Evolutionary conservation across 2,888 invertebrate species (phyloP).

Genomic region (Phengaris alcon): DNA sequence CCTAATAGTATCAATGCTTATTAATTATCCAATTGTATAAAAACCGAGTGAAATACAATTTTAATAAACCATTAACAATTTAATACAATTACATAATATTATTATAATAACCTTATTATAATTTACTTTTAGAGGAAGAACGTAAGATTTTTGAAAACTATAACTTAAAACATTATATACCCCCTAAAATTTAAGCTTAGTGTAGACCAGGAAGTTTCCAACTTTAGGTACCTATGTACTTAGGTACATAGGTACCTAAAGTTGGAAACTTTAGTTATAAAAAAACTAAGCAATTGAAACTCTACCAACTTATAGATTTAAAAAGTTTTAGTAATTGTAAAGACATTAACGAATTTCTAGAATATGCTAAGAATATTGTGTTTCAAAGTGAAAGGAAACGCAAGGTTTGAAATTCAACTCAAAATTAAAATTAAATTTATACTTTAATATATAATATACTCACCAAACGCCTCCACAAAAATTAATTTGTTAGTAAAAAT

Average conservation of each 20-base stretch:
- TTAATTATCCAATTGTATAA: too few relatives aligned
- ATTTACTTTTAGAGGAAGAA: too few relatives aligned
- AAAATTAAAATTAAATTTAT: conserved; percentile 2
- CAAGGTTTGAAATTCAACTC: not conserved
- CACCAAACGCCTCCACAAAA: conserved; percentile 25
- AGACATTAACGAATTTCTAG: not conserved
- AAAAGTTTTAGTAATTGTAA: not conserved
- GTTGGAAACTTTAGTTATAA: not conserved
- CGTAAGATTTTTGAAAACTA: too few relatives aligned
- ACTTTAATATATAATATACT: not conserved
- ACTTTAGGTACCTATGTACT: too few relatives aligned
- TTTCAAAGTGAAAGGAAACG: not conserved
- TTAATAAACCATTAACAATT: not conserved
- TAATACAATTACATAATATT: not conserved
- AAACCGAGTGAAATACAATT: not conserved
- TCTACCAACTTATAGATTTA: not conserved
- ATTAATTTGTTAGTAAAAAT: not conserved
- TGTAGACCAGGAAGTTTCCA: too few relatives aligned
- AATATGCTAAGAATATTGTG: not conserved
- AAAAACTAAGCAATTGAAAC: not conserved
- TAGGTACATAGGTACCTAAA: not conserved
- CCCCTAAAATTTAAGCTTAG: not conserved
- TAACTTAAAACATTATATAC: too few relatives aligned
- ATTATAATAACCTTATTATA: not conserved
- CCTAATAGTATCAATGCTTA: not conserved